Evolutionary conservation across 2,113 vertebrate genomes (phyloP).

Genomic region (Dicerorhinus sumatrensis): DNA sequence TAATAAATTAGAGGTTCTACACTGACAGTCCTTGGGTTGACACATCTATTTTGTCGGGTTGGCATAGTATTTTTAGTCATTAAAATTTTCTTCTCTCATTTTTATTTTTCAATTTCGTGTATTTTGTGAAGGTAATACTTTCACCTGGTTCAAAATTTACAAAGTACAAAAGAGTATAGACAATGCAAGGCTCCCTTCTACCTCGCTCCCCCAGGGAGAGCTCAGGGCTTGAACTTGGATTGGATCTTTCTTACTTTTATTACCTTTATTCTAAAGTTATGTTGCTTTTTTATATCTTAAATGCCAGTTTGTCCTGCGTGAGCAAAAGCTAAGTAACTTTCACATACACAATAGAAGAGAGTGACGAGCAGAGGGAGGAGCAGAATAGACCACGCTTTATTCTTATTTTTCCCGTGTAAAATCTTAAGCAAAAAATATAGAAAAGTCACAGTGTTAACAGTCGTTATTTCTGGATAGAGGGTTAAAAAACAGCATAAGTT

Average conservation of each 20-base stretch:
- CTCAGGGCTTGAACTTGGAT: neutral
- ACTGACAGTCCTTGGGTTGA: neutral
- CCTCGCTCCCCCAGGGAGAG: neutral
- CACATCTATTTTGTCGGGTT: neutral
- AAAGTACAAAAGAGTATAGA: neutral
- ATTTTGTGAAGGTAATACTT: conserved; percentile 3
- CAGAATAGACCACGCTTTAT: neutral
- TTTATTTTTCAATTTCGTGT: neutral
- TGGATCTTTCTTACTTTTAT: neutral
- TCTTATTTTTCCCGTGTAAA: neutral
- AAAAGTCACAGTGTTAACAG: neutral
- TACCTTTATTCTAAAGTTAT: neutral
- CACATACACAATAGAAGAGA: neutral
- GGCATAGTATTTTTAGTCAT: neutral
- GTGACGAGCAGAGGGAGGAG: neutral
- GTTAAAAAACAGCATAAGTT: neutral
- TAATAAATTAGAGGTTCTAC: neutral
- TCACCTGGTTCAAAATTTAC: conserved; percentile 9
- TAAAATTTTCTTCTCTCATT: neutral
- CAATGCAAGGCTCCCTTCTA: neutral
- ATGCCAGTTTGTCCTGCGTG: neutral
- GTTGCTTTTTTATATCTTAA: neutral
- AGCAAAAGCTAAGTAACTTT: neutral
- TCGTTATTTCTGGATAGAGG: neutral
- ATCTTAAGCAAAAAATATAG: neutral